phyloP scores from a whole-genome alignment of 2,888 invertebrate genomes.

The Zhuqinia jingwanae region DNA sequence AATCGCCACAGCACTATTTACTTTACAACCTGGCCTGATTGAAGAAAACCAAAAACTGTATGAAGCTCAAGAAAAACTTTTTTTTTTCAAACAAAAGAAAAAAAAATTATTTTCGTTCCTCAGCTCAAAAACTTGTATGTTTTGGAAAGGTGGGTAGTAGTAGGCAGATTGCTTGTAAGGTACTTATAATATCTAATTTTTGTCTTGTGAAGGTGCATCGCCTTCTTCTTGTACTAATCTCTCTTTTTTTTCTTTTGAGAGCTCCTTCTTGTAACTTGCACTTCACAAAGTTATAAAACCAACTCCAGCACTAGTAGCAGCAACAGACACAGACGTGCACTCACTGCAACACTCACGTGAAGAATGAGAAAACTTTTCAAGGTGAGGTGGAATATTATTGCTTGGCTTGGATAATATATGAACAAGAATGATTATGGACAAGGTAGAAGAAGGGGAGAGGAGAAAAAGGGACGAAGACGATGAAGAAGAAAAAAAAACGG shows the following conservation, averaged over 20 bases:
- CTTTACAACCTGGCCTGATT: conserved; percentile 24
- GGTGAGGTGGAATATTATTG: conserved; percentile 43
- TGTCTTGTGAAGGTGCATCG: background rate
- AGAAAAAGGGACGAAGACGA: conserved; percentile 18
- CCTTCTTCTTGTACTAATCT: background rate
- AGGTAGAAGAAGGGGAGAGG: background rate
- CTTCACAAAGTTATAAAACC: background rate
- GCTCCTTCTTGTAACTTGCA: background rate
- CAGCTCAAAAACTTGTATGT: too few relatives aligned
- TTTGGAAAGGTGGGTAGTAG: background rate
- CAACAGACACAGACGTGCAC: conserved; percentile 9
- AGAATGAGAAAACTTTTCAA: conserved; percentile 51
- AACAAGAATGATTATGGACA: background rate
- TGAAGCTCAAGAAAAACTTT: conserved; percentile 6
- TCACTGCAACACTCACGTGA: conserved; percentile 52
- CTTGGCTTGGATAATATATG: conserved; percentile 7
- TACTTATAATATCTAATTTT: conserved; percentile 19
- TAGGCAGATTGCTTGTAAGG: conserved; percentile 20
- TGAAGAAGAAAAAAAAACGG: conserved; percentile 16
- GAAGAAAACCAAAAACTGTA: conserved; percentile 21
- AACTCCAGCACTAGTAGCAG: background rate
- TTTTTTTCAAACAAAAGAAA: conserved; percentile 2
- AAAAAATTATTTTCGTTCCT: conserved; percentile 44
- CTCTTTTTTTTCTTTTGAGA: background rate
- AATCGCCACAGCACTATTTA: background rate